Evolutionary conservation across 2,888 invertebrate species (phyloP), one percentile per base, ranked within the genome.

Genomic region (Phengaris arion): DNA sequence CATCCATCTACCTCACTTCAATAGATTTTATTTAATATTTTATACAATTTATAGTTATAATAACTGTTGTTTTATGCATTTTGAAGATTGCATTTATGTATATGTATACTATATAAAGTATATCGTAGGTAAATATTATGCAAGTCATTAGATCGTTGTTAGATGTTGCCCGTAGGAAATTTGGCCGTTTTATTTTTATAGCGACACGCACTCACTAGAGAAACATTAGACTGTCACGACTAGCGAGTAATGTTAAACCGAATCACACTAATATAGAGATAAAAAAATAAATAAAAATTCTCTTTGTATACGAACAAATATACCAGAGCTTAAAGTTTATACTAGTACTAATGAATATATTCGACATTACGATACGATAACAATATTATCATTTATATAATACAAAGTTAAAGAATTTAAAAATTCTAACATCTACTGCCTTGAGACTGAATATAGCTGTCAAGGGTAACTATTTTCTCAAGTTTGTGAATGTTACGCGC

Each of bases 1-100:
- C 95, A 95, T 95, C 95, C 95, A 95, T 94, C 95, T 95, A 95
- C 95, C 95, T 95, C 95, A 95, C 94, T 94, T 94, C 93, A 93
- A 93, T 94, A 93, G 93, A 94, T 93, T 93, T 94, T 94, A 94
- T 93, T 93, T 93, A 92, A 93, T 93, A 93, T 93, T 93, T 93
- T 93, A 93, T 93, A 93, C 93, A 92, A 93, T 93, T 93, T 93
- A 93, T 93, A 93, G 93, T 90, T 92, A 89, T 92, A 90, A 88
- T 89, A 91, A 91, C 90, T 92, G 92, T 93, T 93, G 92, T 93
- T 93, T 92, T 93, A 92, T 93, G 93, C 93, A 92, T 93, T 92
- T 93, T 93, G 87, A 92, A 93, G 89, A 93, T 93, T 91, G 93
- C 93, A 93, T 93, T 93, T 93, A 93, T 93, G 89, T 89, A 86